Evolutionary conservation across 2,888 invertebrate species (phyloP).

Genomic region (Protophormia terraenovae): DNA sequence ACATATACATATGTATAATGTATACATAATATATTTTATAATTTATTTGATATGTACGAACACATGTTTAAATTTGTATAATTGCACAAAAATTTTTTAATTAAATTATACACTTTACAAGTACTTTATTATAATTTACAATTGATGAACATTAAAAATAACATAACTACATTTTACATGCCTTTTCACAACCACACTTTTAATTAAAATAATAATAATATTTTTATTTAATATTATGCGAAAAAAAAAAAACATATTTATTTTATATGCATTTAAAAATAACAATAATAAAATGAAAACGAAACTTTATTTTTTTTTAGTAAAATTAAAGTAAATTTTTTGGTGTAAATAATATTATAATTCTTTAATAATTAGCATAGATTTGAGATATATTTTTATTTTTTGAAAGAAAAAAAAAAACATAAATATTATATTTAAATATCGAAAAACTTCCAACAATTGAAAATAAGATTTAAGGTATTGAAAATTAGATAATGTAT

Average conservation of each 20-base stretch:
- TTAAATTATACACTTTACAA: conserved; percentile 24
- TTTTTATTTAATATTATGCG: conserved; percentile 57
- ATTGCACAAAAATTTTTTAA: not conserved
- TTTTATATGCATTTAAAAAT: not conserved
- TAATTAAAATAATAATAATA: conserved; percentile 67
- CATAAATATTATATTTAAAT: too few relatives aligned
- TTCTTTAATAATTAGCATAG: too few relatives aligned
- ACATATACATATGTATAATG: not conserved
- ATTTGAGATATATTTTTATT: too few relatives aligned
- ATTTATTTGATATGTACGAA: not conserved
- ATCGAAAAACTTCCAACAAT: too few relatives aligned
- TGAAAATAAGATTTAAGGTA: too few relatives aligned
- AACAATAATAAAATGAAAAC: not conserved
- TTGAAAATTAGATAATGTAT: too few relatives aligned
- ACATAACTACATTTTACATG: not conserved
- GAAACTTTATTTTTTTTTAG: too few relatives aligned
- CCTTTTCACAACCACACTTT: conserved; percentile 59
- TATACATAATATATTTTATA: not conserved
- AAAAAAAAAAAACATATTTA: not conserved
- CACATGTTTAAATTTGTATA: conserved; percentile 8
- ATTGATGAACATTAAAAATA: conserved; percentile 15
- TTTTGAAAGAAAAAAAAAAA: too few relatives aligned
- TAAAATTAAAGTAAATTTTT: too few relatives aligned
- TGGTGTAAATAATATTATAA: too few relatives aligned
- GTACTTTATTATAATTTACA: conserved; percentile 22